A percentile compares a stretch with the other conserved stretches of the same genome.
Conservation (phyloP, 2,797 vertebrate species). For the Myiothlypis chrysogaster region DNA sequence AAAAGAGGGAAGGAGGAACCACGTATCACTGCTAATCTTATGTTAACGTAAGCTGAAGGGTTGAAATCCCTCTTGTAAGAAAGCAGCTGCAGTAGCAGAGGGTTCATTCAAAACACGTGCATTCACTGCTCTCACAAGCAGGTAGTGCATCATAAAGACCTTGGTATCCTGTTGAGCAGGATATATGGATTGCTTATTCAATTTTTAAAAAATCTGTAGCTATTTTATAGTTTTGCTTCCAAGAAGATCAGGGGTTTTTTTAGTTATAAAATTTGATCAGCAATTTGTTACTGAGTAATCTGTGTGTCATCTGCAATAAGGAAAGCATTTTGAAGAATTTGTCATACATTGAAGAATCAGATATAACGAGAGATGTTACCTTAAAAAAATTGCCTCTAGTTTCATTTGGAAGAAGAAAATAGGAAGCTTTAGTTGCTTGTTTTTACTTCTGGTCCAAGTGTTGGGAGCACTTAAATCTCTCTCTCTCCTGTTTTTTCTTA, state of each 20-base stretch:
- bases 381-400: background rate
- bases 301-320: background rate
- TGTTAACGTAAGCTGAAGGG: fast-evolving
- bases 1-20: background rate
- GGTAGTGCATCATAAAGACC: background rate
- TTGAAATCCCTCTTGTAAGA: background rate
- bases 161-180: background rate
- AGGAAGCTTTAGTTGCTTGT: background rate
- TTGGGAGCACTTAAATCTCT: background rate
- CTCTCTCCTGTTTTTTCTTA: background rate
- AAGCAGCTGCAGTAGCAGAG: background rate
- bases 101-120: background rate
- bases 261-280: background rate
- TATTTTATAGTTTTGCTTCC: background rate
- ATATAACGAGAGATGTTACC: background rate
- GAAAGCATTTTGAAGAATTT: background rate
- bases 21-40: background rate
- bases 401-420: background rate
- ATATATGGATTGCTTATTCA: background rate
- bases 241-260: background rate
- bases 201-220: background rate
- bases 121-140: background rate
- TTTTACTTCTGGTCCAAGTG: background rate
- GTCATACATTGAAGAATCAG: background rate
- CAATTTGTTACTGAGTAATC: background rate